These are phyloP conservation scores for Bombylius discolor DNA, from an alignment of 2,888 invertebrate genomes.

Conservation along the genomic window DNA sequence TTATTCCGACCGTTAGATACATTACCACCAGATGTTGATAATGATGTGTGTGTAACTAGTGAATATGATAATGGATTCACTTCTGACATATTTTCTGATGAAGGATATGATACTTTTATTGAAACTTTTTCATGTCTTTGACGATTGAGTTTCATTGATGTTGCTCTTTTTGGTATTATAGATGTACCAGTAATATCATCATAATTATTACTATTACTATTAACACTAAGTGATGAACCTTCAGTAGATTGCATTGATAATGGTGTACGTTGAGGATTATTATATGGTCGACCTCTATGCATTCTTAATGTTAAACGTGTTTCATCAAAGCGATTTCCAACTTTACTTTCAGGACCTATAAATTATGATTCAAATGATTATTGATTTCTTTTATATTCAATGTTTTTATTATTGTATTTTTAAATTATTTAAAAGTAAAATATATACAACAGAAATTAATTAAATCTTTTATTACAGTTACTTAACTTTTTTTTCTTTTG, in stretches of 20 bases:
- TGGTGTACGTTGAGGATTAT: constrained; percentile 39
- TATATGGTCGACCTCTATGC: constrained; percentile 61
- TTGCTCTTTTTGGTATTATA: constrained; percentile 37
- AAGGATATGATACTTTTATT: constrained; percentile 72
- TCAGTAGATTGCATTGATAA: constrained; percentile 46
- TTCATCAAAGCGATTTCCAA: constrained; percentile 67
- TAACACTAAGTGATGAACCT: constrained; percentile 52
- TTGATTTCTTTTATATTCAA: too few relatives aligned
- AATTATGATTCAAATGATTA: constrained; percentile 8
- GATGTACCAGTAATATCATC: constrained; percentile 20
- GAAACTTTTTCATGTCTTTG: constrained; percentile 60
- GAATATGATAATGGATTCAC: constrained; percentile 26
- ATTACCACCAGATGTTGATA: neutral
- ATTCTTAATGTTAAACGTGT: constrained; percentile 79
- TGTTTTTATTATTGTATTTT: too few relatives aligned
- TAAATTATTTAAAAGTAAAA: too few relatives aligned
- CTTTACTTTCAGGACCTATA: constrained; percentile 49
- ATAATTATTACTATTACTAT: constrained; percentile 25
- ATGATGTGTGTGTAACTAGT: constrained; percentile 17
- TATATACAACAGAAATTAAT: too few relatives aligned
- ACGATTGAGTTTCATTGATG: constrained; percentile 41
- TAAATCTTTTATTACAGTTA: too few relatives aligned
- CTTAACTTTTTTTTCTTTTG: too few relatives aligned
- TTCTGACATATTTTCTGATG: constrained; percentile 50
- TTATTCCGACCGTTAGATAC: constrained; percentile 23